Evolutionary conservation across 2,113 vertebrate species (phyloP).

Genomic region (Carlito syrichta): DNA sequence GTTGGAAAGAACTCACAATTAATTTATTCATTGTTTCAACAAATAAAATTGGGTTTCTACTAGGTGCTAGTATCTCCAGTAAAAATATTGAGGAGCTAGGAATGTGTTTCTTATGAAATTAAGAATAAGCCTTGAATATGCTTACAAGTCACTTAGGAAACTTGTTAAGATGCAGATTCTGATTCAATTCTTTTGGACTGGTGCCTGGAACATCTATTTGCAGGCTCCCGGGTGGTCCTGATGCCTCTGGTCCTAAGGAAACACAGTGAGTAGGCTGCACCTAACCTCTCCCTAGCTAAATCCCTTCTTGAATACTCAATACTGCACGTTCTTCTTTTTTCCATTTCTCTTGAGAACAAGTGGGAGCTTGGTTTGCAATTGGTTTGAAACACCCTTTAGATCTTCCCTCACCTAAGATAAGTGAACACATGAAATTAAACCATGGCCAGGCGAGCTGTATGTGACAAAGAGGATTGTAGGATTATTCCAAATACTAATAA

Average conservation of each 20-base stretch:
- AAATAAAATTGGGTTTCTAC: background rate
- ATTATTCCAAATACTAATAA: background rate
- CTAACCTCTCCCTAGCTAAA: background rate
- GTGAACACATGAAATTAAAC: background rate
- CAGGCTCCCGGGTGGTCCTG: accelerated
- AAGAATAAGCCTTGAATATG: background rate
- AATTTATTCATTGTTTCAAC: background rate
- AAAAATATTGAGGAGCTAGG: background rate
- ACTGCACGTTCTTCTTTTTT: background rate
- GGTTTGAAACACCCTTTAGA: background rate
- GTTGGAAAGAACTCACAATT: background rate
- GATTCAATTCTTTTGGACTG: background rate
- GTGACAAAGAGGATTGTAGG: background rate
- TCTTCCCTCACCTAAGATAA: background rate
- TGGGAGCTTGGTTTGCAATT: background rate
- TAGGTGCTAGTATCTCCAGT: background rate
- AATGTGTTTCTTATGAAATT: constrained; percentile 2
- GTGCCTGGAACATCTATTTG: background rate
- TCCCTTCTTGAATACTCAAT: background rate
- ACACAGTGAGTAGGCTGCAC: background rate
- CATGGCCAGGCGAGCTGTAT: background rate
- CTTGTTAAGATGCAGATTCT: background rate
- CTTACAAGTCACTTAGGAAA: background rate
- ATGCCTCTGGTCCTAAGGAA: background rate
- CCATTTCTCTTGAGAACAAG: background rate